phyloP scores from a whole-genome alignment of 2,797 vertebrate species.

The Eulemur mongoz region DNA sequence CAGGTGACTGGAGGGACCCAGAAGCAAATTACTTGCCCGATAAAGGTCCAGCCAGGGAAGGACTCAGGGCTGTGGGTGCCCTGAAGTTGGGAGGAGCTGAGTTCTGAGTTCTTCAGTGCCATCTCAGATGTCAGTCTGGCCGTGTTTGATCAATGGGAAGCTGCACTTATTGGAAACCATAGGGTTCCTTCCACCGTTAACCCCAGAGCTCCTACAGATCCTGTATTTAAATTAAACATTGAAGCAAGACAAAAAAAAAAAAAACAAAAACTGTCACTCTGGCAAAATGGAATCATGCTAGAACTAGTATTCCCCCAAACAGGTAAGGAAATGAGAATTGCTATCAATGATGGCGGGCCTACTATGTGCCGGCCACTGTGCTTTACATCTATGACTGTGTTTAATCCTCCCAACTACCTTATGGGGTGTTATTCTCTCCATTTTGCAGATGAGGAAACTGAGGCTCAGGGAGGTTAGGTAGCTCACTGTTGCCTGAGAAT shows the following conservation, averaged over 20 bases:
- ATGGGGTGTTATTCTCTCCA: background rate
- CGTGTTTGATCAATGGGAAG: background rate
- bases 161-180: background rate
- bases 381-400: fast-evolving
- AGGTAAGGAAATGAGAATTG: background rate
- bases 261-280: background rate
- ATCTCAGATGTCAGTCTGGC: background rate
- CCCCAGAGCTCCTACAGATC: background rate
- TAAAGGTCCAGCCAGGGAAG: background rate
- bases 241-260: background rate
- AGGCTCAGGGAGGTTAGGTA: background rate
- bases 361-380: fast-evolving
- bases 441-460: background rate
- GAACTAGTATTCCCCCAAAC: background rate
- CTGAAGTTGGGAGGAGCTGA: background rate
- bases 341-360: background rate
- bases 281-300: background rate
- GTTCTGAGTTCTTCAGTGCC: background rate
- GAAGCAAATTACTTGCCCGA: background rate
- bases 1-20: background rate
- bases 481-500: background rate
- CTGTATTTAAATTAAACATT: background rate
- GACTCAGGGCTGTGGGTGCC: background rate
- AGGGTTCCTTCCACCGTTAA: background rate
- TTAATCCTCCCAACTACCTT: background rate